Conservation (phyloP, 2,113 vertebrate genomes). For the Uropsilus gracilis region DNA sequence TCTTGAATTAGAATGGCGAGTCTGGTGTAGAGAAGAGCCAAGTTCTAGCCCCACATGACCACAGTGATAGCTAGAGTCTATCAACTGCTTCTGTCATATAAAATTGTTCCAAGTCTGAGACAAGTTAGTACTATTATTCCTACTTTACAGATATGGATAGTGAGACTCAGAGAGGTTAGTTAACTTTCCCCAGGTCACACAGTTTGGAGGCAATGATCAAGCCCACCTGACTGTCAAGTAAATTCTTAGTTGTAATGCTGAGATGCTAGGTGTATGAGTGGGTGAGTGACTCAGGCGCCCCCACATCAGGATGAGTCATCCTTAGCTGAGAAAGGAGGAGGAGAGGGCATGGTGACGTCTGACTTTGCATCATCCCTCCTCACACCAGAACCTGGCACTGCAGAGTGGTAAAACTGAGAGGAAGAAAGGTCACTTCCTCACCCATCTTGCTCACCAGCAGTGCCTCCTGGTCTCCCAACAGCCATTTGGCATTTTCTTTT, state of each 20-base stretch:
- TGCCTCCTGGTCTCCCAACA: neutral
- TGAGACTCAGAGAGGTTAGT: neutral
- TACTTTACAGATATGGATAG: neutral
- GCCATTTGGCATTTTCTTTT: neutral
- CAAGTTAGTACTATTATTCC: neutral
- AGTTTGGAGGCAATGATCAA: neutral
- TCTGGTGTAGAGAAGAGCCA: no score
- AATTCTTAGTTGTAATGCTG: neutral
- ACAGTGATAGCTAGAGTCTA: neutral
- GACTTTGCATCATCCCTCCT: neutral
- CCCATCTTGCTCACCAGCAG: neutral
- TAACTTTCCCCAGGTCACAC: neutral
- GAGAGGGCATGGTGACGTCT: neutral
- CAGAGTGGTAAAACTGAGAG: neutral
- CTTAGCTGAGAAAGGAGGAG: neutral
- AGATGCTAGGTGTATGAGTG: neutral
- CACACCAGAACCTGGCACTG: neutral
- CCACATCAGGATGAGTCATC: neutral
- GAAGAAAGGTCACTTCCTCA: neutral
- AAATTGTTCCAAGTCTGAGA: neutral
- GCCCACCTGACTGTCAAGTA: neutral
- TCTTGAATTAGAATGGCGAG: neutral
- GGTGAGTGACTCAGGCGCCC: neutral
- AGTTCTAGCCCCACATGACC: neutral
- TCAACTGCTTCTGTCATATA: neutral